Percentiles rank a stretch among this genome's conserved stretches.
Conservation (phyloP, 2,113 vertebrate species). For the Pygoscelis adeliae region DNA sequence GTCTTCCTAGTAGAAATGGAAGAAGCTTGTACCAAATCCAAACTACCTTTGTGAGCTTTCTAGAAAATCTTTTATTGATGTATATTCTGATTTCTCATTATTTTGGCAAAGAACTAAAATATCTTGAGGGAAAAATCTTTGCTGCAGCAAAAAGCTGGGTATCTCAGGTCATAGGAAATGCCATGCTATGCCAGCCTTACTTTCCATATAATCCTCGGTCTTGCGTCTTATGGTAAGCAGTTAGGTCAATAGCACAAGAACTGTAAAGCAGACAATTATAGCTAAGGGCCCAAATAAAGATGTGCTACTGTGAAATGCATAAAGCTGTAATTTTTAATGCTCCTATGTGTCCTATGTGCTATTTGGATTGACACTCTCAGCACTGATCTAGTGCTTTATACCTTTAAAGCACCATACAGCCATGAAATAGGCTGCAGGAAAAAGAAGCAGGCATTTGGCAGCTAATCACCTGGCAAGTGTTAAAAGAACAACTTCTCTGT, state of each 20-base stretch:
- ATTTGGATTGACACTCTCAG: not conserved
- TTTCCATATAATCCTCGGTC: rapidly evolving
- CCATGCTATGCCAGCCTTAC: not conserved
- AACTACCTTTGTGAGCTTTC: not conserved
- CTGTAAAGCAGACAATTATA: not conserved
- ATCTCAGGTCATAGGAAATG: not conserved
- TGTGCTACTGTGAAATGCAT: not conserved
- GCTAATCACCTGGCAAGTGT: not conserved
- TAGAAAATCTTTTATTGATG: not conserved
- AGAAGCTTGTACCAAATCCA: not conserved
- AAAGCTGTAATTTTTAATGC: not conserved
- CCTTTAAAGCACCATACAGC: not conserved
- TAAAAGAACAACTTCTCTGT: not conserved
- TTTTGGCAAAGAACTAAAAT: not conserved
- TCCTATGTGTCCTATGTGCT: not conserved
- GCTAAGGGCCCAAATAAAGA: not conserved
- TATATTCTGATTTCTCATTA: not conserved
- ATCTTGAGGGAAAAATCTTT: not conserved
- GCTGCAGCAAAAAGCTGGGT: not conserved
- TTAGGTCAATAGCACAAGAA: not conserved
- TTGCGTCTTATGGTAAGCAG: not conserved
- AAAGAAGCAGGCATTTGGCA: not conserved
- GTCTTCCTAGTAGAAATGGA: not conserved
- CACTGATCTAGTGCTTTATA: not conserved
- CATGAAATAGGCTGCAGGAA: not conserved